These are phyloP conservation scores for Drosophila recens DNA, from an alignment of 2,888 invertebrate genomes.

Conservation along the genomic window DNA sequence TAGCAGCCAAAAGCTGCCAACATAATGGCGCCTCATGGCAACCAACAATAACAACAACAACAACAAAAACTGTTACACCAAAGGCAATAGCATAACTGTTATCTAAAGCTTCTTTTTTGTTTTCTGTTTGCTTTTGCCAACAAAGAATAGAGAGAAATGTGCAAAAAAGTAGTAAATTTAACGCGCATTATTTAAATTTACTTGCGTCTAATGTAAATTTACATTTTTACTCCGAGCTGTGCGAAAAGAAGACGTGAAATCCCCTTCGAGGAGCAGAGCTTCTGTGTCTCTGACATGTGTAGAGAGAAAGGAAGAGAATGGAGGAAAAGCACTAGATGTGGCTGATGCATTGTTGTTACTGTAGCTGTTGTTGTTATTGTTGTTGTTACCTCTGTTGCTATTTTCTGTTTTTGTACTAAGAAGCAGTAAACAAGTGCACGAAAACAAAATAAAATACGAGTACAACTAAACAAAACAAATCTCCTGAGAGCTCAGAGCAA, in stretches of 20 bases:
- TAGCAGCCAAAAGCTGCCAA: conserved; percentile 48
- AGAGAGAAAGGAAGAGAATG: conserved; percentile 10
- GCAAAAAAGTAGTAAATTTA: conserved; percentile 74
- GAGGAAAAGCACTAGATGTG: conserved; percentile 1
- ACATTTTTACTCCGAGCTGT: conserved; percentile 62
- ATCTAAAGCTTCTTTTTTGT: conserved; percentile 73
- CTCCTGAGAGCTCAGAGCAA: conserved; percentile 61
- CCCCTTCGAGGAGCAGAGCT: conserved; percentile 61
- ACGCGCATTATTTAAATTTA: conserved; percentile 81
- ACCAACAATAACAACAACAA: conserved; percentile 18
- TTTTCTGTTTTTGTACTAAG: conserved; percentile 63
- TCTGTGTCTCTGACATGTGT: conserved; percentile 47
- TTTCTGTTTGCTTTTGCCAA: conserved; percentile 11
- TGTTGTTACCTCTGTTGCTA: conserved; percentile 26
- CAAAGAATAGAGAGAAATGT: conserved; percentile 36
- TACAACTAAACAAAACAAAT: conserved; percentile 52
- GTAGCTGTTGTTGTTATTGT: neutral
- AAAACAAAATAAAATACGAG: conserved; percentile 71
- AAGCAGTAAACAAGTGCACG: conserved; percentile 76
- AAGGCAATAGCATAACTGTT: conserved; percentile 74
- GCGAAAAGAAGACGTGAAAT: conserved; percentile 54
- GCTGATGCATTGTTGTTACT: conserved; percentile 51
- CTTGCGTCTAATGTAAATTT: conserved; percentile 79
- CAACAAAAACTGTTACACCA: conserved; percentile 24
- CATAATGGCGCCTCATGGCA: conserved; percentile 59